A percentile compares a stretch with the other conserved stretches of the same genome.
phyloP scores from a whole-genome alignment of 2,888 invertebrate genomes.

The Lepidocyrtoides sp. region DNA sequence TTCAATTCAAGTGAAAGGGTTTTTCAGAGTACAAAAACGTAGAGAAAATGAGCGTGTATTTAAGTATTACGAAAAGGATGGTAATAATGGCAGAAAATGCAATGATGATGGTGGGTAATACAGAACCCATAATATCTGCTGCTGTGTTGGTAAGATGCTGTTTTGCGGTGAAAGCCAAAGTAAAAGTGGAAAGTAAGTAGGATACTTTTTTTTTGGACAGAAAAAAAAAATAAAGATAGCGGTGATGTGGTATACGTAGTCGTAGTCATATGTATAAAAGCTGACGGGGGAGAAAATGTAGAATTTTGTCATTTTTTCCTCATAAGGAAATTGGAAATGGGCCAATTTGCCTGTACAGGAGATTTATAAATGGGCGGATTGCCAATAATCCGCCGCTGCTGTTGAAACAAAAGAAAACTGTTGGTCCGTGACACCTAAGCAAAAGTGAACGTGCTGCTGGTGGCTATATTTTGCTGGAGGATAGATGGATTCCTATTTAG shows the following conservation, averaged over 20 bases:
- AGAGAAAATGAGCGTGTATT: constrained; percentile 10
- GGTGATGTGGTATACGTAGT: neutral
- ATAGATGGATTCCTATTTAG: neutral
- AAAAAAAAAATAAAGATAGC: neutral
- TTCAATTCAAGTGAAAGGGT: neutral
- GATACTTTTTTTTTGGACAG: neutral
- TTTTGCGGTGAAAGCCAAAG: constrained; percentile 22
- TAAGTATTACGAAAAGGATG: constrained; percentile 1
- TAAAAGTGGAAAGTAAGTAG: neutral
- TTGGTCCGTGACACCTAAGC: constrained; percentile 69
- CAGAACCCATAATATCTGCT: neutral
- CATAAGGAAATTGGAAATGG: constrained; percentile 82
- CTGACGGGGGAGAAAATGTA: constrained; percentile 71
- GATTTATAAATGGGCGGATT: constrained; percentile 73
- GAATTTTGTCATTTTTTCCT: constrained; percentile 74
- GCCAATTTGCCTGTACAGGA: constrained; percentile 81
- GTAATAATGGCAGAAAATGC: constrained; percentile 28
- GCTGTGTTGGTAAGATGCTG: neutral
- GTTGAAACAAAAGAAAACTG: constrained; percentile 56
- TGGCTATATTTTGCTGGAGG: no score
- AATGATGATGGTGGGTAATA: neutral
- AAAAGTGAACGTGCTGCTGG: constrained; percentile 55
- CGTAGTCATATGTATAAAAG: constrained; percentile 43
- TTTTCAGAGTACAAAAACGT: no score
- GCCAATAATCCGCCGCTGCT: no score